Base-by-base conservation (phyloP, 2,888 invertebrate species). In the Nudaria mundana region DNA sequence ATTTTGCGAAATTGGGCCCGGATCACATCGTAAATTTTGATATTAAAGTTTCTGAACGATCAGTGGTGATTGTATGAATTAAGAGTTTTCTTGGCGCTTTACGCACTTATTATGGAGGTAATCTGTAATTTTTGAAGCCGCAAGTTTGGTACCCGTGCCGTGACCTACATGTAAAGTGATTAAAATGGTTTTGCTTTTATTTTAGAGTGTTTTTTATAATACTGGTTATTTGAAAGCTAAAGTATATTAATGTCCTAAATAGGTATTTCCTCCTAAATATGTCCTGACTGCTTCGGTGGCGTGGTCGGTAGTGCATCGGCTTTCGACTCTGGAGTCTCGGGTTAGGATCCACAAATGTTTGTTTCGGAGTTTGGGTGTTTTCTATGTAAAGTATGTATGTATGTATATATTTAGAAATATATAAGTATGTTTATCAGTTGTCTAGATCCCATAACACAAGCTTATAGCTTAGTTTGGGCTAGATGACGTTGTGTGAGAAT, bases 21-120 rank as follows among this genome's bases (percentile, higher is more conserved):
- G 57, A 62, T 66, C 73, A 67, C 66, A 56, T 75, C 73, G 54
- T 77, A 78, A 78, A 78, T 78, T 70, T 63, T 50, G 57, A 57
- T 63, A 71, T 71, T 71, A 71, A 66, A 51, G 54, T 57, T 57
- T 49, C 43, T 37, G 46, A 41, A 32, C 61, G 43, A n/a, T 52
- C 42, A 18, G 12, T 29, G 18, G 3, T 61, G 59, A 59, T 59
- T 59, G 61, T 57, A 59, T 52, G 58, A 49, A 59, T 61, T 59
- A 59, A 49, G 52, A 52, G 30, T 30, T 61, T 52, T 57, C 57
- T 60, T 59, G 58, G 45, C 55, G 56, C 59, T 61, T 70, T 63
- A 63, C 57, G 52, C 58, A 63, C 58, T 56, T 50, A 71, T 70
- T 70, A 68, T 60, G 36, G 37, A 40, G 35, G 50, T 55, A 51